Percentiles rank a stretch among this genome's conserved stretches.
Conservation (phyloP, 2,113 vertebrate species). For the Xyrauchen texanus region DNA sequence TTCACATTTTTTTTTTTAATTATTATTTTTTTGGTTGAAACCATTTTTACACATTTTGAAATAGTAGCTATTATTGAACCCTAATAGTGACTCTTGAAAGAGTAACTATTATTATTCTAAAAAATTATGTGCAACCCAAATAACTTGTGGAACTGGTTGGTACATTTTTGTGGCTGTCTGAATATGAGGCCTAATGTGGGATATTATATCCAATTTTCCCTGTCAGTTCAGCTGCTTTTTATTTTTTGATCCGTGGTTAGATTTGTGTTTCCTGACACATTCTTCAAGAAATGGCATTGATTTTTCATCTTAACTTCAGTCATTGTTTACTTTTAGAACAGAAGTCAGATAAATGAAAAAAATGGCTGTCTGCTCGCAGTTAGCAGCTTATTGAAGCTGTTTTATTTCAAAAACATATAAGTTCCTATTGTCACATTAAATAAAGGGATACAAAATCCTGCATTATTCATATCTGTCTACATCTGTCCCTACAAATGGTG, state of each 20-base stretch:
- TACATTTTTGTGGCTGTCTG: conserved; percentile 45
- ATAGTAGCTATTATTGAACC: conserved; percentile 4
- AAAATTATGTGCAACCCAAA: conserved; percentile 21
- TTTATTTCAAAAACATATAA: too few species aligned
- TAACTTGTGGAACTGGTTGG: conserved; percentile 15
- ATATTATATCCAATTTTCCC: conserved; percentile 26
- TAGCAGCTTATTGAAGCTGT: not conserved
- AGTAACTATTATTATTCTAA: not conserved
- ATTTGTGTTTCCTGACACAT: not conserved
- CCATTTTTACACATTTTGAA: conserved; percentile 16
- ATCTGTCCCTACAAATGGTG: too few species aligned
- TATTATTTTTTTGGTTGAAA: not conserved
- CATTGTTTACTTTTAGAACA: not conserved
- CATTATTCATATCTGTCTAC: too few species aligned
- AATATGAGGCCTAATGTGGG: conserved; percentile 21
- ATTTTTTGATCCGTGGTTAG: not conserved
- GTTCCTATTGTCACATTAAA: too few species aligned
- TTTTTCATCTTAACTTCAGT: not conserved
- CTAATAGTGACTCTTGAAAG: conserved; percentile 26
- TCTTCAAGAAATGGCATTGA: conserved; percentile 3
- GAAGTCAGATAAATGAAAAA: too few species aligned
- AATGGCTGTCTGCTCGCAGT: not conserved
- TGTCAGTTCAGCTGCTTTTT: not conserved
- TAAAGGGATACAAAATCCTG: too few species aligned
- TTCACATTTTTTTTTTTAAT: not conserved